Evolutionary conservation across 2,113 vertebrate species (phyloP), one percentile per base, ranked within the genome.

Genomic region (Stegastes partitus): DNA sequence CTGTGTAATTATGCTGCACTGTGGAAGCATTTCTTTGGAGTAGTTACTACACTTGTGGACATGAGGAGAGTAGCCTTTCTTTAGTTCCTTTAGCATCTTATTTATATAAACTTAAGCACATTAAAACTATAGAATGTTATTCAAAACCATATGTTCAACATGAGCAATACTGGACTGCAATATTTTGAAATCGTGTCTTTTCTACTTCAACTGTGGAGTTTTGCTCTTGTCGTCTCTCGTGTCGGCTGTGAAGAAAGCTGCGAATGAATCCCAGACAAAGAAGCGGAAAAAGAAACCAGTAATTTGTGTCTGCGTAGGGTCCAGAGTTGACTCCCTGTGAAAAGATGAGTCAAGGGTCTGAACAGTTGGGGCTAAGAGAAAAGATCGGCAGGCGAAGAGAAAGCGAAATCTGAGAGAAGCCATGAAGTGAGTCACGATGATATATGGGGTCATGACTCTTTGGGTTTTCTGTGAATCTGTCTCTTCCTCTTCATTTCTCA

Each of bases 401-500:
- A 61, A 62, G 21, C 45, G 56, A 56, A 57, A 79, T 58, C 76
- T 69, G 58, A 74, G 42, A 58, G 63, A 49, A 86, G 65, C 71
- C 68, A 57, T 63, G 53, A 64, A 19, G 67, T 83, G 83, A 89
- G 73, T 88, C 85, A 87, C 21, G 77, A 77, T 54, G 74, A 74
- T 79, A 74, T 73, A 70, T 61, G 65, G 77, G 77, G 73, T 75
- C 80, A 58, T 82, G 78, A 82, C 74, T 79, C 54, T 3, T 19
- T 23, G n/a, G 31, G 57, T 83, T 82, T 77, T 74, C 82, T 77
- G 51, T 53, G 56, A 81, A 77, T 77, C 59, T 51, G 80, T 84
- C 73, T 79, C 70, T 76, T 87, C 79, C 74, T 86, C 72, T 81
- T 82, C 72, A 89, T 89, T 81, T 84, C 80, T 85, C 78, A 78